Conservation (phyloP, 2,888 invertebrate species). For the Apotomis betuletana region DNA sequence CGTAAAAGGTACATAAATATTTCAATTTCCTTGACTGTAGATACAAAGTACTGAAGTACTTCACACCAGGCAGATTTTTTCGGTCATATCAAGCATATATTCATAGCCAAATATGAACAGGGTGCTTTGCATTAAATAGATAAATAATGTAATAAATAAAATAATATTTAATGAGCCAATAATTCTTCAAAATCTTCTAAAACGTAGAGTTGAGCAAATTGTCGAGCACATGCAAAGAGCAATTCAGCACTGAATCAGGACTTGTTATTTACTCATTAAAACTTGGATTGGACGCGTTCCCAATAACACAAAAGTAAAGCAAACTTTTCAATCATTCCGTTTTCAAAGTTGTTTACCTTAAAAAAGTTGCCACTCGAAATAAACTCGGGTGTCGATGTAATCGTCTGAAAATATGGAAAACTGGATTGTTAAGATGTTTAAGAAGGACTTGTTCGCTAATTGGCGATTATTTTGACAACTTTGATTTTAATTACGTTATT, state of each 20-base stretch:
- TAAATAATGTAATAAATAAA: too few species aligned
- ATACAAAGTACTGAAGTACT: too few species aligned
- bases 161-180: too few species aligned
- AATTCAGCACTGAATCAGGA: constrained; percentile 60
- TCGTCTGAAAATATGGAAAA: constrained; percentile 25
- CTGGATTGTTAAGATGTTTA: constrained; percentile 24
- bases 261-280: constrained; percentile 81
- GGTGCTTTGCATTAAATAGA: too few species aligned
- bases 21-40: too few species aligned
- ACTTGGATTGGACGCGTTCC: constrained; percentile 71
- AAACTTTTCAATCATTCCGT: constrained; percentile 67
- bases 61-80: too few species aligned
- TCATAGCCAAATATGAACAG: too few species aligned
- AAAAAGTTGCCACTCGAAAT: constrained; percentile 38
- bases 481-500: constrained; percentile 13
- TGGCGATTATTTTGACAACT: constrained; percentile 11
- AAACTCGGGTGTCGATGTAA: constrained; percentile 29
- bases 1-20: too few species aligned
- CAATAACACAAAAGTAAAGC: constrained; percentile 59
- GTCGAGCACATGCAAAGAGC: constrained; percentile 63
- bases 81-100: too few species aligned
- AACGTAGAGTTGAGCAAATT: constrained; percentile 23
- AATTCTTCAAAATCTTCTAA: background rate
- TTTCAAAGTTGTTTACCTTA: constrained; percentile 54
- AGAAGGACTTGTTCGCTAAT: constrained; percentile 21